Conservation (phyloP, 2,113 vertebrate species). For the Motacilla tschutschensis region DNA sequence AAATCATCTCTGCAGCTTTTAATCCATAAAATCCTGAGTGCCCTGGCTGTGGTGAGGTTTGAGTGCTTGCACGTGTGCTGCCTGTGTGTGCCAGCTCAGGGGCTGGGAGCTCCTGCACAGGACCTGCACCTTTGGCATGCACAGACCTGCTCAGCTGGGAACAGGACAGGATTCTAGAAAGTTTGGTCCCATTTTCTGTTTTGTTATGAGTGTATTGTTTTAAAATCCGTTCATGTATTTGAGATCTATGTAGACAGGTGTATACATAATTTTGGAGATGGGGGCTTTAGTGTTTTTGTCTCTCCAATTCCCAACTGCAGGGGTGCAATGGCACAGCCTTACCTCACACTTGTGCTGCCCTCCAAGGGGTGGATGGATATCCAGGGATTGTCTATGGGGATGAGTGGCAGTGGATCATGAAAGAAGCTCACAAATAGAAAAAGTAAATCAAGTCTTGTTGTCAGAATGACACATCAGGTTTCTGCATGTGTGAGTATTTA, state of each 20-base stretch:
- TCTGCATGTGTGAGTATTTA: background rate
- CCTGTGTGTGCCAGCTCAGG: background rate
- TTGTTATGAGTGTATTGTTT: background rate
- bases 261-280: background rate
- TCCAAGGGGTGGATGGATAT: background rate
- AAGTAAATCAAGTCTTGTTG: background rate
- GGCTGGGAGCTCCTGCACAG: background rate
- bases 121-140: fast-evolving
- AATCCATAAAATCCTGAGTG: background rate
- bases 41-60: fast-evolving
- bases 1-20: background rate
- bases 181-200: background rate
- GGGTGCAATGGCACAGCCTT: background rate
- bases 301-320: background rate
- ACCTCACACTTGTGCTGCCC: background rate
- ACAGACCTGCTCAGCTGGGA: background rate
- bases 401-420: background rate
- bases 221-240: background rate
- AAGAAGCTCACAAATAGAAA: background rate
- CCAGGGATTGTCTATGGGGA: background rate
- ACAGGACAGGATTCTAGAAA: background rate
- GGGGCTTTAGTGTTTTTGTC: background rate
- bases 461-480: background rate
- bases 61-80: background rate
- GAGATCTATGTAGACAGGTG: background rate